Conservation (phyloP, 2,888 invertebrate genomes). For the Adelphocoris suturalis region DNA sequence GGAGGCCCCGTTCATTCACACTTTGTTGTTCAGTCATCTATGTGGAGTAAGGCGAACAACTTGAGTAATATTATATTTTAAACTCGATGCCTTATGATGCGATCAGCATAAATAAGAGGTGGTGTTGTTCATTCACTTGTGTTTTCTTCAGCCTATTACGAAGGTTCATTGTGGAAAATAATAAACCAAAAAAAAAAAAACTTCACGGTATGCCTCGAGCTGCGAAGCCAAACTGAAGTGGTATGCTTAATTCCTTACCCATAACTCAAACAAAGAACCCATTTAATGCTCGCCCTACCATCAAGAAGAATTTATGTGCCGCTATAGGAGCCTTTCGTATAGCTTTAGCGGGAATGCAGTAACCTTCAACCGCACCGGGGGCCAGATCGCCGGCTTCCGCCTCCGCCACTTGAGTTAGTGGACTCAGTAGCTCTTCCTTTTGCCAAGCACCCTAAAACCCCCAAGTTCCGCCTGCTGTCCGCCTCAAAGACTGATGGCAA, state of each 20-base stretch:
- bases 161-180: no score
- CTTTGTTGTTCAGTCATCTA: no score
- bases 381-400: conserved; percentile 54
- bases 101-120: no score
- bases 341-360: conserved; percentile 52
- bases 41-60: no score
- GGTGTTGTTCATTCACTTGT: no score
- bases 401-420: conserved; percentile 58
- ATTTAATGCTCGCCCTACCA: conserved; percentile 58
- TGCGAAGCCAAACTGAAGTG: conserved; percentile 43
- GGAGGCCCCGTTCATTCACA: no score
- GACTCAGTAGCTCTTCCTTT: conserved; percentile 44
- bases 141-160: no score
- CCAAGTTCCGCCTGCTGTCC: conserved; percentile 64
- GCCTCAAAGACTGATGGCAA: conserved; percentile 47
- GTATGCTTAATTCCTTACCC: conserved; percentile 48
- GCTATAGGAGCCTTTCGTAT: conserved; percentile 20
- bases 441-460: conserved; percentile 62
- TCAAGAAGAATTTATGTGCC: conserved; percentile 60
- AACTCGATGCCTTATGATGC: no score
- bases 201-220: background rate
- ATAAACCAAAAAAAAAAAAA: conserved; percentile 14
- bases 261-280: conserved; percentile 63
- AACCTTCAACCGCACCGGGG: conserved; percentile 60
- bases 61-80: no score